Conservation (phyloP, 2,888 invertebrate species). For the Campoletis raptor region DNA sequence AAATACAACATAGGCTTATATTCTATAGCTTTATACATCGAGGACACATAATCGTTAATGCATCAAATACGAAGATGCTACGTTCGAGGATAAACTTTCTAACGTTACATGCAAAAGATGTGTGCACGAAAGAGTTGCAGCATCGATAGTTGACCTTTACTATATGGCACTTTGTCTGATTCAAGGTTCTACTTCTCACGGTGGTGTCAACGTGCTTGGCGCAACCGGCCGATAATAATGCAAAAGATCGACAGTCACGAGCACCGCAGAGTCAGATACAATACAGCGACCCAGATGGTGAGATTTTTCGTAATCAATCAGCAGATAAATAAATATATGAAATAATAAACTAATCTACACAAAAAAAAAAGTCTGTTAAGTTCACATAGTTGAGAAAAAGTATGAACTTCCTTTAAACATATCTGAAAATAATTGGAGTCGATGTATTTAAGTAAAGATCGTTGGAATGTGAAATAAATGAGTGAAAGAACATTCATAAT, state of each 20-base stretch:
- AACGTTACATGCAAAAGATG: conserved; percentile 53
- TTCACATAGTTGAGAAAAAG: neutral
- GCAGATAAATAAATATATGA: neutral
- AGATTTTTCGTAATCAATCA: conserved; percentile 59
- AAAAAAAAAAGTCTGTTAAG: neutral
- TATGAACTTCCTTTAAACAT: neutral
- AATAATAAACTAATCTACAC: neutral
- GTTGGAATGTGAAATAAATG: neutral
- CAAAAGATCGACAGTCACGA: conserved; percentile 71
- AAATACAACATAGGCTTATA: neutral
- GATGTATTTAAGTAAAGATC: neutral
- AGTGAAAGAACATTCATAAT: neutral
- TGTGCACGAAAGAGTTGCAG: conserved; percentile 53
- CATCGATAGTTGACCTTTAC: conserved; percentile 68
- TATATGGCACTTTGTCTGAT: conserved; percentile 67
- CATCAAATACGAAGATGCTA: conserved; percentile 46
- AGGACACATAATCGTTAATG: conserved; percentile 41
- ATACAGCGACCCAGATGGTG: conserved; percentile 80
- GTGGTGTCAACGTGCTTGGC: conserved; percentile 74
- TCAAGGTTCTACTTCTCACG: conserved; percentile 75
- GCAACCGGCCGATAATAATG: conserved; percentile 68
- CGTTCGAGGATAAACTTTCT: conserved; percentile 67
- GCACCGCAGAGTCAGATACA: conserved; percentile 78
- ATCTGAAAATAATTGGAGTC: neutral
- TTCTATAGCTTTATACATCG: neutral